Evolutionary conservation across 2,113 vertebrate genomes (phyloP), one percentile per base, ranked within the genome.

Genomic region (Cacatua alba): DNA sequence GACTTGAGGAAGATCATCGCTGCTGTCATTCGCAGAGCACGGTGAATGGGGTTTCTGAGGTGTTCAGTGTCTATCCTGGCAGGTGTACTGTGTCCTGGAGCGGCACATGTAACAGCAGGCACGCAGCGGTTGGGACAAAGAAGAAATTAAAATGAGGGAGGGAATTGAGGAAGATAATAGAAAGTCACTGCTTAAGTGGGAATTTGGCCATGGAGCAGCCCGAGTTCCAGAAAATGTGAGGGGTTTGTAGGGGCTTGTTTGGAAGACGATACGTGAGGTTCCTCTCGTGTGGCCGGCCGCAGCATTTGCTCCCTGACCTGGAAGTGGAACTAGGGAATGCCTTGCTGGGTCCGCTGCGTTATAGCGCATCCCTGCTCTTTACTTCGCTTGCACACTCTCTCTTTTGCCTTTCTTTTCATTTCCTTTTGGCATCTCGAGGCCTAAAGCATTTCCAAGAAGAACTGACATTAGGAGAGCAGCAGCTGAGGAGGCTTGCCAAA

Each of bases 401-500:
- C 60, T 74, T 80, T 86, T 28, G 69, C 49, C 78, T 92, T 79
- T 49, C 52, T 55, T 68, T 72, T 52, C 3, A 6, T 86, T 95
- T 80, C 41, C 68, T 94, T 84, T 84, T 85, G 81, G 77, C 57
- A 28, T 91, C 62, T 87, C 1, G 1, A 44, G 44, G 44, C 84
- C 79, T 92, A 90, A 71, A 85, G 77, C 5, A 1, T 77, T 86
- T 94, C 74, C 81, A 92, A 84, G 85, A 93, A 79, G 94, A 93
- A 35, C 7, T 76, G 52, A 95, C 13, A 4, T 92, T 82, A 89
- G 89, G 91, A 89, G 89, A 95, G 95, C 82, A 88, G 90, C 87
- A 75, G 59, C 70, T 64, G 41, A 87, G 81, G 81, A 91, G 41
- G 53, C 49, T 74, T 94, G 89, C 94, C 91, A 97, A 95, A 59